A percentile compares a stretch with the other conserved stretches of the same genome.
These are phyloP conservation scores for Papio anubis DNA, from an alignment of 2,113 vertebrate genomes.

Conservation along the genomic window DNA sequence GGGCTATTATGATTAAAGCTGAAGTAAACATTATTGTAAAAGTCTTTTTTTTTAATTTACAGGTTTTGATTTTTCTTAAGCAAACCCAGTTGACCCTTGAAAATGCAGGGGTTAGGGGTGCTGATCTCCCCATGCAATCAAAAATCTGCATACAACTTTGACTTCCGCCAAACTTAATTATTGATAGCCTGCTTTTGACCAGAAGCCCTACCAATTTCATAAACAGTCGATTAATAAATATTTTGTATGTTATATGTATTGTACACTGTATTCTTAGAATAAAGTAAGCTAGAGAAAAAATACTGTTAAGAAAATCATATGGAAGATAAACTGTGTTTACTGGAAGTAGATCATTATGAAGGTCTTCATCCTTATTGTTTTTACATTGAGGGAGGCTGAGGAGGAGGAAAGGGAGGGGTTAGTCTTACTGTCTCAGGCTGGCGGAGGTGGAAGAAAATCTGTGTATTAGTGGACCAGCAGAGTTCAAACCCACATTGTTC, in stretches of 20 bases:
- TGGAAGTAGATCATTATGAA: not conserved
- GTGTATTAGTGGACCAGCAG: not conserved
- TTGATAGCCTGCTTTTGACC: not conserved
- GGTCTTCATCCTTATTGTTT: not conserved
- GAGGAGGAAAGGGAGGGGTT: not conserved
- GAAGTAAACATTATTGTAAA: not conserved
- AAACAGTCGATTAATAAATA: not conserved
- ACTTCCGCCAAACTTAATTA: not conserved
- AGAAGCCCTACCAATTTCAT: not conserved
- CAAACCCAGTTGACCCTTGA: not conserved
- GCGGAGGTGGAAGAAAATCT: not conserved
- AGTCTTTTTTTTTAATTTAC: not conserved
- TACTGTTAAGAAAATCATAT: not conserved
- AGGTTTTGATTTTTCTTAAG: not conserved
- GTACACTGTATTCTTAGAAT: not conserved
- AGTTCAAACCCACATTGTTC: not conserved
- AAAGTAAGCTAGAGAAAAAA: not conserved
- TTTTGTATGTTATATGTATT: not conserved
- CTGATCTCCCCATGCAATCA: not conserved
- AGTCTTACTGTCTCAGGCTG: not conserved
- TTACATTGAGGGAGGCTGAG: not conserved
- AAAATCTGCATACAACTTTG: not conserved
- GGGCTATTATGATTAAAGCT: not conserved
- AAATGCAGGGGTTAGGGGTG: not conserved
- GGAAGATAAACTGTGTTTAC: not conserved